Conservation (phyloP, 2,797 vertebrate genomes). For the Gallinago nigripennis region DNA sequence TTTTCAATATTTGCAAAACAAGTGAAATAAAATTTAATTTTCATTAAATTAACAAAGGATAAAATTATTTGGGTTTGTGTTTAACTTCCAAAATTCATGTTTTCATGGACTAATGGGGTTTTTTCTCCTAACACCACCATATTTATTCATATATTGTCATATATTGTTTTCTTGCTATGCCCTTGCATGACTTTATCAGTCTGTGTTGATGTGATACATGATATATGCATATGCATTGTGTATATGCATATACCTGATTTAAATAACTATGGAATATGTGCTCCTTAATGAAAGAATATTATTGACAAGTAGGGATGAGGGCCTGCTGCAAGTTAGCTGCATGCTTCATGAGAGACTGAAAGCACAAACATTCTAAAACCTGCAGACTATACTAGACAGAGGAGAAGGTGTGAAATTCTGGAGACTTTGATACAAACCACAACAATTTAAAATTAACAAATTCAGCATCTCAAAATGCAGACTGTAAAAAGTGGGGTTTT, state of each 20-base stretch:
- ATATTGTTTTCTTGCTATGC: background rate
- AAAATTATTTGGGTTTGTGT: slow-evolving; percentile 12
- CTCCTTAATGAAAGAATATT: background rate
- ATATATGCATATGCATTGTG: background rate
- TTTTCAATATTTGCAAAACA: slow-evolving; percentile 28
- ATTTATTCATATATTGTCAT: background rate
- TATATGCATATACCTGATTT: slow-evolving; percentile 6
- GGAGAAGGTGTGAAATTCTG: background rate
- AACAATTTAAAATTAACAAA: background rate
- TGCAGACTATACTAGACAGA: background rate
- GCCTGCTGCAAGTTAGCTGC: background rate
- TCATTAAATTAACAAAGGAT: slow-evolving; percentile 10
- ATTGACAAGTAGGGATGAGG: background rate
- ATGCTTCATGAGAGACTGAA: background rate
- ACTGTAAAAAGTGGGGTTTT: fast-evolving
- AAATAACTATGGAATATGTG: background rate
- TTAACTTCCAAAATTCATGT: slow-evolving; percentile 43
- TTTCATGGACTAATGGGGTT: slow-evolving; percentile 34
- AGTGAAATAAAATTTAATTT: slow-evolving; percentile 9
- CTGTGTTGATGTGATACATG: background rate
- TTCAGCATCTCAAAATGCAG: background rate
- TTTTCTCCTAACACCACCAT: slow-evolving; percentile 17
- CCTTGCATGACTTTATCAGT: slow-evolving; percentile 46
- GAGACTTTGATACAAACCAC: background rate
- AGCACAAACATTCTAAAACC: background rate